phyloP scores from a whole-genome alignment of 92 coral and sea anemone genomes.

The Palythoa heliodiscus region DNA sequence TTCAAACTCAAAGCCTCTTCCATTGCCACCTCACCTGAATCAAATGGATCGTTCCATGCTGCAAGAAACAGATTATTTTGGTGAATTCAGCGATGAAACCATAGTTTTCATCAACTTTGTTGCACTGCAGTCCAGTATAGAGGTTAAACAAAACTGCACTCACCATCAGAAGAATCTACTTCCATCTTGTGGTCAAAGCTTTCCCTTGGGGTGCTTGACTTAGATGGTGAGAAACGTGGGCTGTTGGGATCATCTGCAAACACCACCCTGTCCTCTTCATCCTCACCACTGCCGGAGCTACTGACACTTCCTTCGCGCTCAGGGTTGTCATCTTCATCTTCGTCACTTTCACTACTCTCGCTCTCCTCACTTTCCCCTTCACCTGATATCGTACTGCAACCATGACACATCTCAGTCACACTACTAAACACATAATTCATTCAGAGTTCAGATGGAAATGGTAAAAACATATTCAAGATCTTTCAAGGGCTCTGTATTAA shows the following conservation, averaged over 20 bases:
- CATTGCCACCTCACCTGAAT: conserved; percentile 73
- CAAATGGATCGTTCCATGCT: conserved; percentile 90
- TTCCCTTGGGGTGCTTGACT: conserved; percentile 46
- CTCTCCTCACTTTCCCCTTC: conserved; percentile 79
- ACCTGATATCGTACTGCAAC: conserved; percentile 63
- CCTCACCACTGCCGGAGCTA: conserved; percentile 68
- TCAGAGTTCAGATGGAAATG: background rate
- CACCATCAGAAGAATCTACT: conserved; percentile 75
- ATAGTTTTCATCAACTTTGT: too few species aligned
- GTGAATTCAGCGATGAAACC: background rate
- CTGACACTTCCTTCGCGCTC: conserved; percentile 54
- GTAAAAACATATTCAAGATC: too few species aligned
- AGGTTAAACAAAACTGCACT: background rate
- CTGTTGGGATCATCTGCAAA: conserved; percentile 57
- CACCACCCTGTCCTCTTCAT: conserved; percentile 70
- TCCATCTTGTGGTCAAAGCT: conserved; percentile 81
- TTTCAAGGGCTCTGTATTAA: too few species aligned
- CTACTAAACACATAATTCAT: background rate
- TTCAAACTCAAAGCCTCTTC: conserved; percentile 84
- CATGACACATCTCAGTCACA: background rate
- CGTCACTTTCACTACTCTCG: conserved; percentile 95
- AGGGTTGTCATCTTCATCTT: conserved; percentile 73
- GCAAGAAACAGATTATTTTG: background rate
- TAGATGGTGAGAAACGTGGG: conserved; percentile 62
- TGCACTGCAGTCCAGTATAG: too few species aligned